Base-by-base conservation (phyloP, 2,888 invertebrate species). In the Watsonalla cultraria region DNA sequence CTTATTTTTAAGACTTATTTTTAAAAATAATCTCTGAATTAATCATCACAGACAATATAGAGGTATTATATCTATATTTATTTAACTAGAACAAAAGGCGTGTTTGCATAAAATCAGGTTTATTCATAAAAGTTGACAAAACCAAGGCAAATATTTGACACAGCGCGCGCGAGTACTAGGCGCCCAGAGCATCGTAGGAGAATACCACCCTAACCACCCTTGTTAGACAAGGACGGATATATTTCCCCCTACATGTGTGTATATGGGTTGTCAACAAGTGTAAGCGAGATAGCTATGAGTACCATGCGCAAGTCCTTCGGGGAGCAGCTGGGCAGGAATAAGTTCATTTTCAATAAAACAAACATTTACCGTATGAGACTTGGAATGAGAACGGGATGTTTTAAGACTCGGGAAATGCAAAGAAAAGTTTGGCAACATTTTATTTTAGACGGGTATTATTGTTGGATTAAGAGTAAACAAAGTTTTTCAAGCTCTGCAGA, bases 341-440 rank as follows among this genome's bases (percentile, higher is more conserved):
- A 70, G 68, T 74, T 74, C 65, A 72, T 80, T 81, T 80, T 80
- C 74, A 74, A 78, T 78, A 74, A 76, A 76, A 75, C 76, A 68
- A 65, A 72, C 62, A 65, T 73, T 66, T 72, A 65, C 68, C 62
- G 61, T 54, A 47, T 46, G 42, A 50, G 48, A 57, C 56, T 49
- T 48, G 51, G 42, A 54, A 54, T 37, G 45, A 8, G 11, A 11
- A 11, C 11, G 9, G 11, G 24, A 24, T 24, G 4, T 42, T 42
- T 7, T 42, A 42, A 42, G 42, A 42, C 8, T 11, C 7, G 5
- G 0, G 11, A 42, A 11, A 11, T 42, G 11, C 9, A 42, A 11
- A 11, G 11, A 11, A 42, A 42, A 37, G 9, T 24, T 24, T 24
- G 24, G 24, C 4, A 24, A 24, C 24, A 24, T 24, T 24, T 24